Conservation (phyloP, 2,888 invertebrate genomes). For the Luffia ferchaultella region DNA sequence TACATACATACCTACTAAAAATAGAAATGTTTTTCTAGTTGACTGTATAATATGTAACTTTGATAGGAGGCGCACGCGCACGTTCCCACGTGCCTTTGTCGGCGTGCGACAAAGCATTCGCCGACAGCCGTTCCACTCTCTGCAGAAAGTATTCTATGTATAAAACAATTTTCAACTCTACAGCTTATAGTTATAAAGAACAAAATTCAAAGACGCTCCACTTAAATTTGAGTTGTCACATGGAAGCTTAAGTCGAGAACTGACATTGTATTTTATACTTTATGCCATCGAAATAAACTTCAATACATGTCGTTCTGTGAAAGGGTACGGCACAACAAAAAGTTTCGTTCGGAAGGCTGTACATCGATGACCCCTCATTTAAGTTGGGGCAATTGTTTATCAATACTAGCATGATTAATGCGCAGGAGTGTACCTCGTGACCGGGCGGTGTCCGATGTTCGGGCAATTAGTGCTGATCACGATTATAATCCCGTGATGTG, state of each 20-base stretch:
- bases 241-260: too few species aligned
- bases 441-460: conserved; percentile 24
- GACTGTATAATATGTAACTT: not conserved
- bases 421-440: conserved; percentile 45
- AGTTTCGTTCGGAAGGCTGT: conserved; percentile 21
- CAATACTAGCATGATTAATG: conserved; percentile 59
- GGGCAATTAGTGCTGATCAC: conserved; percentile 57
- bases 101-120: conserved; percentile 52
- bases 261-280: too few species aligned
- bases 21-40: not conserved
- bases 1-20: not conserved
- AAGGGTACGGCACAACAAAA: too few species aligned
- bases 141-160: not conserved
- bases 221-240: too few species aligned
- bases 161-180: not conserved
- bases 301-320: too few species aligned
- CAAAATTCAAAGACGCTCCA: too few species aligned
- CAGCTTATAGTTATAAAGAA: not conserved
- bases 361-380: conserved; percentile 54
- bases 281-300: not conserved
- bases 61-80: conserved; percentile 36
- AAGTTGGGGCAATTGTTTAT: conserved; percentile 64
- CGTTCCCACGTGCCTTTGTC: conserved; percentile 64
- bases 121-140: conserved; percentile 45
- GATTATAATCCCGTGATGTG: conserved; percentile 47